Percentiles rank a stretch among this genome's conserved stretches.
Evolutionary conservation across 2,797 vertebrate species (phyloP).

Genomic region (Pipistrellus pipistrellus): DNA sequence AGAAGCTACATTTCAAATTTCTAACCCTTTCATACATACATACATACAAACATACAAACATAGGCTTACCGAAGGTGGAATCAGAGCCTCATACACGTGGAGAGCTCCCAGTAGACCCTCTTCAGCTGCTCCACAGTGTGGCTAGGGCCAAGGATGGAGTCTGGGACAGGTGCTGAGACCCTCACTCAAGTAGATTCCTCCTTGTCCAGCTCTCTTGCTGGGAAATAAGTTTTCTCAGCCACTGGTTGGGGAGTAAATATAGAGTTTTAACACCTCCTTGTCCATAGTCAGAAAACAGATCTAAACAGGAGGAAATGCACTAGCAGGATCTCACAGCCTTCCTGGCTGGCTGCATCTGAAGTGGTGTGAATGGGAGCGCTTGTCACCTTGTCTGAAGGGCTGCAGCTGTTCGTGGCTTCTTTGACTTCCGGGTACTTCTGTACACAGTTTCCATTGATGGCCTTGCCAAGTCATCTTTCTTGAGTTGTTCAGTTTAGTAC

Average conservation of each 20-base stretch:
- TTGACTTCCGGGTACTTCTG: not conserved
- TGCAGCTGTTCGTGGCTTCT: not conserved
- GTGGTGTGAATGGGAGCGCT: not conserved
- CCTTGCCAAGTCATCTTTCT: slow-evolving; percentile 72
- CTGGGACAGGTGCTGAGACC: not conserved
- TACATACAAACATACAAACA: not conserved
- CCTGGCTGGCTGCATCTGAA: not conserved
- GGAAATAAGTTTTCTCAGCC: not conserved
- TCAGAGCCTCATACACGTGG: not conserved
- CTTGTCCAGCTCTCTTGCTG: not conserved
- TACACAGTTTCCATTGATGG: not conserved
- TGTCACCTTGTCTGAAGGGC: not conserved
- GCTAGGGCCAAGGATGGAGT: no score
- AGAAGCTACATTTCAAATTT: slow-evolving; percentile 32
- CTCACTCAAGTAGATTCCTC: not conserved
- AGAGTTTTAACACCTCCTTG: not conserved
- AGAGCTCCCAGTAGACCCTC: not conserved
- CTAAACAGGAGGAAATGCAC: not conserved
- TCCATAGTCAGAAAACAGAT: not conserved
- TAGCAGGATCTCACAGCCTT: not conserved
- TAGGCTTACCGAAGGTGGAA: not conserved
- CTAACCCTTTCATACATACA: slow-evolving; percentile 16
- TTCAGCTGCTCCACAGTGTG: not conserved
- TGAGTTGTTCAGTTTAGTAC: not conserved
- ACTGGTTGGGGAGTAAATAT: not conserved